Base-by-base conservation (phyloP, 1,140 invertebrate genomes). In the Nasonia longicornis region DNA sequence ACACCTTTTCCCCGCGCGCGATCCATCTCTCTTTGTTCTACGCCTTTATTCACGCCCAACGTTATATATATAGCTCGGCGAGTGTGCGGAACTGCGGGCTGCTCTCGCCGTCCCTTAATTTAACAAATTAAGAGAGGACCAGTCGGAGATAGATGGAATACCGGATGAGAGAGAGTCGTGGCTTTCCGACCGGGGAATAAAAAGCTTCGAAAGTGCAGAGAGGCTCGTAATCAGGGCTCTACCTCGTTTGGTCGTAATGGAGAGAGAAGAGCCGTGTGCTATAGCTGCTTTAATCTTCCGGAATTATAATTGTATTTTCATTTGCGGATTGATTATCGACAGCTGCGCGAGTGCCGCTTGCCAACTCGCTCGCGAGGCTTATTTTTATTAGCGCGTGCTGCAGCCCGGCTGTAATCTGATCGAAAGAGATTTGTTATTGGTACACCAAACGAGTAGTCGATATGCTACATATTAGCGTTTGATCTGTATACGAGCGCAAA, bases 111-210 rank as follows among this genome's bases (percentile, higher is more conserved):
- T 71, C 26, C 31, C 73, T 75, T 75, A 58, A 75, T 75, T 75
- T 75, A 75, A 12, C 73, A 45, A 75, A 75, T 75, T 75, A 75
- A 52, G 42, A 73, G 45, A 58, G 52, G 52, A n/a, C 52, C 14
- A 58, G 52, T 20, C 52, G 20, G 52, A 58, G 20, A 58, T 58
- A 58, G 52, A 58, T 3, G 52, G 16, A 58, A 58, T n/a, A n/a
- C 14, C 52, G 52, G 52, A 58, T 58, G 52, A 26, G 26, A 58
- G 52, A 58, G 20, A 58, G 20, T 16, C 6, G 16, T 58, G 52
- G 20, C 52, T 58, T 58, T n/a, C 52, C 52, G 7, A n/a, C 20
- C 16, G 52, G 20, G 6, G 20, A 14, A 48, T 16, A 58, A 58
- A 58, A 58, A 58, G 7, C 20, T 58, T 26, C 20, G 16, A 52